A percentile compares a stretch with the other conserved stretches of the same genome.
phyloP scores from a whole-genome alignment of 2,797 vertebrate species.

The Loris lydekkerianus region DNA sequence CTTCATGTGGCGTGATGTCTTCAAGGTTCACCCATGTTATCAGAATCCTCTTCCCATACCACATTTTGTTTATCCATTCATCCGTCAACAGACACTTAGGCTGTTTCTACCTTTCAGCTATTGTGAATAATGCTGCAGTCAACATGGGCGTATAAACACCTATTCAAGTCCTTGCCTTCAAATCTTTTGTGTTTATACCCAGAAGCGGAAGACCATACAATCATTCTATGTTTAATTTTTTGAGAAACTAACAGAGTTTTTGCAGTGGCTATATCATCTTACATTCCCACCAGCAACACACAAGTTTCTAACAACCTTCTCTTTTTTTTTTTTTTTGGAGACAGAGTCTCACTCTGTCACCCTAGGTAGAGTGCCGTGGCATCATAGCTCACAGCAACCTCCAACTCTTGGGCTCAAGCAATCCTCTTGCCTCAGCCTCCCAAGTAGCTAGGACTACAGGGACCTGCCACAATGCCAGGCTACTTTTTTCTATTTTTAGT shows the following conservation, averaged over 20 bases:
- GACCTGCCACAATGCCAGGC: rapidly evolving
- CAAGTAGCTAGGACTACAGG: not conserved
- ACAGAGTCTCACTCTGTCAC: not conserved
- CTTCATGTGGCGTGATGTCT: not conserved
- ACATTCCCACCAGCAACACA: not conserved
- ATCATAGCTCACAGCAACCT: not conserved
- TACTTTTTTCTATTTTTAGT: not conserved
- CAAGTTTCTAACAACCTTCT: not conserved
- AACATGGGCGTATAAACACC: not conserved
- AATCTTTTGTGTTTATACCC: not conserved
- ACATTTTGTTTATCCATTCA: not conserved
- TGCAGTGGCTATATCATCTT: not conserved
- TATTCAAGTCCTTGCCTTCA: not conserved
- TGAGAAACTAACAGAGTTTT: not conserved
- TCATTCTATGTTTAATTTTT: not conserved
- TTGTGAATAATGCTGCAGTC: not conserved
- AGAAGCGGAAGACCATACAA: not conserved
- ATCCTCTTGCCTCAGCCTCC: not conserved
- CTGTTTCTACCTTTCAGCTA: not conserved
- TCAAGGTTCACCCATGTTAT: not conserved
- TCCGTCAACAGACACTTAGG: not conserved
- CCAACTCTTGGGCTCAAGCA: not conserved
- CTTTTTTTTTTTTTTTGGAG: not conserved
- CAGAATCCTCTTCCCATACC: not conserved
- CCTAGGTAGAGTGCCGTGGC: not conserved